These are phyloP conservation scores for Macroramphosus scolopax DNA, from an alignment of 2,797 vertebrate species.

Conservation along the genomic window DNA sequence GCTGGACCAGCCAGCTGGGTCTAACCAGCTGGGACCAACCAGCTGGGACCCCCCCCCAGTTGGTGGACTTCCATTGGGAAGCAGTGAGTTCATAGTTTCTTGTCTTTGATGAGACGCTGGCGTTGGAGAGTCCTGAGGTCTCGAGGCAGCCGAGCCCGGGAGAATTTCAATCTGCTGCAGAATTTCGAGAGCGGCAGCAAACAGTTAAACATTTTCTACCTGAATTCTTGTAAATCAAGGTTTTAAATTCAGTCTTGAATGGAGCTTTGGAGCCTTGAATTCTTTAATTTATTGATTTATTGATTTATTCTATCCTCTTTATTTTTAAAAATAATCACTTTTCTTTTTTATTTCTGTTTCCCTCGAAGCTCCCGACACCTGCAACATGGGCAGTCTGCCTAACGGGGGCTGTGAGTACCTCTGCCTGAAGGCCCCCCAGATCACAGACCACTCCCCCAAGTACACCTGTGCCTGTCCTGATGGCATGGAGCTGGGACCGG, in stretches of 20 bases:
- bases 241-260: not conserved
- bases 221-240: slow-evolving; percentile 56
- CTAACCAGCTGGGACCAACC: too few relatives aligned
- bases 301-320: not conserved
- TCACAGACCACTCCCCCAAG: slow-evolving; percentile 90
- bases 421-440: slow-evolving; percentile 96
- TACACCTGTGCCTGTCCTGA: slow-evolving; percentile 96
- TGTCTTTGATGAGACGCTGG: too few relatives aligned
- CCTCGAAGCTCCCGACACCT: slow-evolving; percentile 86
- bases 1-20: too few relatives aligned
- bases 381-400: slow-evolving; percentile 87
- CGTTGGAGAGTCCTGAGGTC: too few relatives aligned
- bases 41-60: too few relatives aligned
- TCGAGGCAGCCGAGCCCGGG: too few relatives aligned
- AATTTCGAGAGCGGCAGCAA: too few relatives aligned
- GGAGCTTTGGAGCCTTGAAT: too few relatives aligned
- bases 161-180: too few relatives aligned
- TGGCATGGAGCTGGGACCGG: slow-evolving; percentile 89
- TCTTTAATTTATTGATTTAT: not conserved
- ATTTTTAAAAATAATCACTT: not conserved
- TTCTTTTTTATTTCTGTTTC: slow-evolving; percentile 10
- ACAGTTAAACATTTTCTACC: slow-evolving; percentile 85
- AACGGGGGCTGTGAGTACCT: slow-evolving; percentile 97
- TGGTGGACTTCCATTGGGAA: too few relatives aligned
- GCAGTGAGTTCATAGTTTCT: too few relatives aligned